Conservation (phyloP, 2,888 invertebrate species). For the Liposcelis brunnea region DNA sequence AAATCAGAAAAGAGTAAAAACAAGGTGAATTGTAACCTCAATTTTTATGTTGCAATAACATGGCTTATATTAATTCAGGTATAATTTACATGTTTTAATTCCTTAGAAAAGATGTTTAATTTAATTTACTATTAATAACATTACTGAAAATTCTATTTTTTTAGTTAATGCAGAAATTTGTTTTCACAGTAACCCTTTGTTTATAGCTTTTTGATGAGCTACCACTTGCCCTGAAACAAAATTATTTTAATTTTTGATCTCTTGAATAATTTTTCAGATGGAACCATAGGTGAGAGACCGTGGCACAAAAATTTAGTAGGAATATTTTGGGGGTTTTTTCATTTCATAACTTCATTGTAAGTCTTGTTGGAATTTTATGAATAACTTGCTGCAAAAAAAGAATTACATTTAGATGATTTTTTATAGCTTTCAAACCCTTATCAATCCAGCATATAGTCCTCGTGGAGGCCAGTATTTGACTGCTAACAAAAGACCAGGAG, state of each 20-base stretch:
- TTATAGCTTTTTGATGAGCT: too few relatives aligned
- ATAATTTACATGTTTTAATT: not conserved
- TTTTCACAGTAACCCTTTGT: too few relatives aligned
- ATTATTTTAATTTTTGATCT: too few relatives aligned
- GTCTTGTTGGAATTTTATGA: not conserved
- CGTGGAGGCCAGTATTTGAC: not conserved
- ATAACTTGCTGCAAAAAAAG: not conserved
- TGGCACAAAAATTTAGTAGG: too few relatives aligned
- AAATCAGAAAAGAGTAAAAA: too few relatives aligned
- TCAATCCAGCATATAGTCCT: conserved; percentile 1
- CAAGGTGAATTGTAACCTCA: too few relatives aligned
- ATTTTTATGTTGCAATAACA: not conserved
- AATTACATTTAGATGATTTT: not conserved
- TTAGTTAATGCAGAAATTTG: too few relatives aligned
- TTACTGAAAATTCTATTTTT: too few relatives aligned
- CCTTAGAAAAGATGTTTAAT: not conserved
- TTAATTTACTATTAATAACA: too few relatives aligned
- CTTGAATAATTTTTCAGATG: too few relatives aligned
- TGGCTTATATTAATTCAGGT: conserved; percentile 1
- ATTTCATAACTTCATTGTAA: conserved; percentile 3
- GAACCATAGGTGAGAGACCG: too few relatives aligned
- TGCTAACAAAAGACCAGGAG: not conserved
- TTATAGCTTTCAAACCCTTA: conserved; percentile 5
- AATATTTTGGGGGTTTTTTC: conserved; percentile 2
- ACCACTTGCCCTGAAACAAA: too few relatives aligned